Evolutionary conservation across 2,113 vertebrate genomes (phyloP), one percentile per base, ranked within the genome.

Genomic region (Panthera tigris): DNA sequence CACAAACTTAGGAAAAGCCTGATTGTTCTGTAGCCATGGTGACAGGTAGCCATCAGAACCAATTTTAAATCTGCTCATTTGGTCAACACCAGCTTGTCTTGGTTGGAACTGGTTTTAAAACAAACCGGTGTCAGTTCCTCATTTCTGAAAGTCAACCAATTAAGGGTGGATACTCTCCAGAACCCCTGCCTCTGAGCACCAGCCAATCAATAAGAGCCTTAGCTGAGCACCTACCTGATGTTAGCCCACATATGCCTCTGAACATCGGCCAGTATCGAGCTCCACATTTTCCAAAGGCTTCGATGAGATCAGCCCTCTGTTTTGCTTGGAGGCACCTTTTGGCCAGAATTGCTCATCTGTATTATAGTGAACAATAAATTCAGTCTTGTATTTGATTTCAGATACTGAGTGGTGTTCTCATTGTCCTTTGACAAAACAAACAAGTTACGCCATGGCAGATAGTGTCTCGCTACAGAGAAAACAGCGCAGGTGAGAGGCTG

Each of bases 21-120:
- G 71, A 36, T 55, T 61, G 29, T 95, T 93, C 74, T 88, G 7
- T 78, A 79, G 61, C 63, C 71, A 73, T 81, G 39, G 71, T 85
- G 66, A 89, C 36, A 88, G 61, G 48, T 33, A 89, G 45, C 50
- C 41, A 48, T 55, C 0, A 23, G 66, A 78, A 76, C 36, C 57
- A 45, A 45, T 69, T 95, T 97, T 87, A 74, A 71, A 80, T 90
- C 19, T 76, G 13, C 36, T 93, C 33, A 48, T 50, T 96, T 73
- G 86, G 50, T 79, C 85, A 55, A 10, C 18, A 94, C 15, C 48
- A 91, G 18, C 45, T 79, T 93, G 36, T 57, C 41, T 25, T 78
- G 12, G 27, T 73, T 39, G 82, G 71, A 50, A 48, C 36, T 89
- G 45, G 52, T 92, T 94, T 94, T 52, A 52, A 89, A 88, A 50